Evolutionary conservation across 2,113 vertebrate genomes (phyloP).

Genomic region (Saccopteryx leptura): DNA sequence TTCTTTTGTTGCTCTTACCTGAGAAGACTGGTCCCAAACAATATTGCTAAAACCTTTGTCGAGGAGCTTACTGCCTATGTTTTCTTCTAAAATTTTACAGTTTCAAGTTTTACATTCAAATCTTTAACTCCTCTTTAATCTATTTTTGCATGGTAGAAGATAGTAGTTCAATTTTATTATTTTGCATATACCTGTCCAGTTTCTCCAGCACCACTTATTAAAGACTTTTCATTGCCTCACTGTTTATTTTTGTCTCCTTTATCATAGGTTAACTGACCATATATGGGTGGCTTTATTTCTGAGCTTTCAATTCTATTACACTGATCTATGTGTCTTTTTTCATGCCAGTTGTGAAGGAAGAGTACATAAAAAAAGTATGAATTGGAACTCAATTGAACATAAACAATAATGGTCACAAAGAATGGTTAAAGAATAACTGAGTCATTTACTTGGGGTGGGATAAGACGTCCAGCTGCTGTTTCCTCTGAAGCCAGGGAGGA

Average conservation of each 20-base stretch:
- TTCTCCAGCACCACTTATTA: background rate
- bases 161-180: background rate
- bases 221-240: background rate
- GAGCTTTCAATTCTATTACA: background rate
- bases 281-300: background rate
- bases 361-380: too few species aligned
- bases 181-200: background rate
- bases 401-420: too few species aligned
- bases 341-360: background rate
- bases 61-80: background rate
- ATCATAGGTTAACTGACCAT: background rate
- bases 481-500: too few species aligned
- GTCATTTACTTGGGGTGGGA: too few species aligned
- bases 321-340: background rate
- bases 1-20: background rate
- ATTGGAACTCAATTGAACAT: too few species aligned
- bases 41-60: background rate
- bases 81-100: background rate
- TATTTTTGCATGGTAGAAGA: background rate
- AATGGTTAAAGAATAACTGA: too few species aligned
- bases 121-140: background rate
- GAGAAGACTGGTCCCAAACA: background rate
- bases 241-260: background rate
- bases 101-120: background rate
- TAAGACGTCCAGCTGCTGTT: too few species aligned